phyloP scores from a whole-genome alignment of 35 echinoderm and acorn worm species.

The Lytechinus pictus region DNA sequence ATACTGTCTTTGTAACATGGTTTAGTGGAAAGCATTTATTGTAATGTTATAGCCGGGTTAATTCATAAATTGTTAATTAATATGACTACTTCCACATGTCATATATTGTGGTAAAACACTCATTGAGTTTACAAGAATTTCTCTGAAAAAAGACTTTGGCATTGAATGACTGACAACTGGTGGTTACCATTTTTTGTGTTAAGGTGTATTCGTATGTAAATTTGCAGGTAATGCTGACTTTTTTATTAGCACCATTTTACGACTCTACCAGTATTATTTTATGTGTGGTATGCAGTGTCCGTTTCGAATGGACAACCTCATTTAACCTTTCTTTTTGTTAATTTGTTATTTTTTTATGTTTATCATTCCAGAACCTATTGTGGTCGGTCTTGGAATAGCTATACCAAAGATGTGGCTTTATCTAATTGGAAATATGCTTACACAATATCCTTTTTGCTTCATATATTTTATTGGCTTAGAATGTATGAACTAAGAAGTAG shows the following conservation, averaged over 20 bases:
- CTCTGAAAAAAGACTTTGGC: not conserved
- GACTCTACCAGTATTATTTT: not conserved
- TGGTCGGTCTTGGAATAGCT: slow-evolving; percentile 21
- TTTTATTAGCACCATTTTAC: not conserved
- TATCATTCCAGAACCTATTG: slow-evolving; percentile 50
- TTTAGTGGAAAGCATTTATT: not conserved
- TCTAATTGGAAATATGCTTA: slow-evolving; percentile 74
- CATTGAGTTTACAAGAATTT: not conserved
- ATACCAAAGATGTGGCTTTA: slow-evolving; percentile 80
- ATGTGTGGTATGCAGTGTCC: not conserved
- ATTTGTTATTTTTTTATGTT: slow-evolving; percentile 26
- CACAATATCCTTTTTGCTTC: slow-evolving; percentile 88
- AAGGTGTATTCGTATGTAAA: not conserved
- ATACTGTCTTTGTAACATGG: too few species aligned
- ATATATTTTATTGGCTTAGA: not conserved
- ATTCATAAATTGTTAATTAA: not conserved
- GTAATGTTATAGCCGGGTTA: not conserved
- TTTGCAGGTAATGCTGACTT: not conserved
- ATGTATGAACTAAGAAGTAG: not conserved
- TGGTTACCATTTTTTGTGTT: not conserved
- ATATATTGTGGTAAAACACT: not conserved
- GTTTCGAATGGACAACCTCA: not conserved
- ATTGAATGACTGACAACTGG: not conserved
- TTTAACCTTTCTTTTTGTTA: not conserved
- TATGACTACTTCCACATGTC: not conserved